Conservation (phyloP, 2,113 vertebrate species). For the Piprites chloris region DNA sequence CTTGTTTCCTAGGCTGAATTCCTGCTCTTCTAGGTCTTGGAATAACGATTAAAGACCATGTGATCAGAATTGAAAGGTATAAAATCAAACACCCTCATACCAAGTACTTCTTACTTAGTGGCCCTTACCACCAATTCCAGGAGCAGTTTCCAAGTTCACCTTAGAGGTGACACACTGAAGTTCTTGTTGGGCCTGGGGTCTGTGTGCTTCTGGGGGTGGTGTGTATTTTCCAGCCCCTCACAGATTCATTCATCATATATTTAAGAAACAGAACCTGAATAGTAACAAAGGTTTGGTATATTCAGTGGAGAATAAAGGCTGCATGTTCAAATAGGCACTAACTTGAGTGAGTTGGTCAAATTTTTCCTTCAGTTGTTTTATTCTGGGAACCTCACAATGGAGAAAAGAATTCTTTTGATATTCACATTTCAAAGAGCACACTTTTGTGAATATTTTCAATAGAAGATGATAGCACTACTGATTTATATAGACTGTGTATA, state of each 20-base stretch:
- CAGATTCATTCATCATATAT: background rate
- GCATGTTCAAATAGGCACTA: background rate
- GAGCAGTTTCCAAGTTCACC: background rate
- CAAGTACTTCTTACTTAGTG: background rate
- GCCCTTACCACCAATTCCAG: background rate
- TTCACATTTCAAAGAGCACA: conserved; percentile 37
- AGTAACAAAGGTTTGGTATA: background rate
- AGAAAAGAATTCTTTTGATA: conserved; percentile 38
- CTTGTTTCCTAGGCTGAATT: background rate
- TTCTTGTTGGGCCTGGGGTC: rapidly evolving
- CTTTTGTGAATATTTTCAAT: conserved; percentile 41
- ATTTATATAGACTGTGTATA: conserved; percentile 22
- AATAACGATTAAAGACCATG: background rate
- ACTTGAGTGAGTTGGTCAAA: conserved; percentile 7
- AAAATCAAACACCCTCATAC: background rate
- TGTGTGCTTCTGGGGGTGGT: background rate
- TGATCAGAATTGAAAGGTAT: background rate
- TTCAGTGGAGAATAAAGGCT: background rate
- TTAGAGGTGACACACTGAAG: background rate
- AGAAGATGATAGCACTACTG: conserved; percentile 2
- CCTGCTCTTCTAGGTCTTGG: background rate
- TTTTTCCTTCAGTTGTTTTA: conserved; percentile 9
- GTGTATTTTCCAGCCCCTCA: background rate
- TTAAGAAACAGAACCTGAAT: background rate
- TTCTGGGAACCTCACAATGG: background rate